Conservation (phyloP, 2,888 invertebrate species). For the Loripinus fragilis region DNA sequence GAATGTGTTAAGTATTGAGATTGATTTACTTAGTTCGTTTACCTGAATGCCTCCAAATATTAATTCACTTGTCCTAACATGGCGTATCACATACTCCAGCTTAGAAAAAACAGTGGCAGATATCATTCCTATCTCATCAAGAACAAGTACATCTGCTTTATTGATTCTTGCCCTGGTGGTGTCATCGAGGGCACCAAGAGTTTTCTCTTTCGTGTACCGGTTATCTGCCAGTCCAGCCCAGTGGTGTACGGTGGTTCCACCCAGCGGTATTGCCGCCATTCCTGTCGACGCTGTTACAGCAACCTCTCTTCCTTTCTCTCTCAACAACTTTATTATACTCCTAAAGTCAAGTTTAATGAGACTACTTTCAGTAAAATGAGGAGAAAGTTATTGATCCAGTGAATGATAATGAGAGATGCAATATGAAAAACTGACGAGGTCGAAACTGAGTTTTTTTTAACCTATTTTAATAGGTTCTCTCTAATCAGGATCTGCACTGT, state of each 20-base stretch:
- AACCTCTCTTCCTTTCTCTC: slow-evolving; percentile 1
- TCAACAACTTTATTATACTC: slow-evolving; percentile 29
- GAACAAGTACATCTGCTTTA: not conserved
- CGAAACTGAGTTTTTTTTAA: too few species aligned
- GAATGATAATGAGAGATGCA: too few species aligned
- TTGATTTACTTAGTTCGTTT: too few species aligned
- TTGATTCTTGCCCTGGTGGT: not conserved
- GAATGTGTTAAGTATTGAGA: too few species aligned
- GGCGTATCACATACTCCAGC: not conserved
- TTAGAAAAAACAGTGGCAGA: not conserved
- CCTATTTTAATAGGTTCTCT: too few species aligned
- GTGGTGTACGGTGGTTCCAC: slow-evolving; percentile 29
- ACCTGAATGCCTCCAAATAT: slow-evolving; percentile 15
- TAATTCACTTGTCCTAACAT: not conserved
- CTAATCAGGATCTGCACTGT: too few species aligned
- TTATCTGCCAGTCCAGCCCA: slow-evolving; percentile 37
- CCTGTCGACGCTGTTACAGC: slow-evolving; percentile 33
- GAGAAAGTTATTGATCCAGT: too few species aligned
- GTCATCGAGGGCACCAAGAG: not conserved
- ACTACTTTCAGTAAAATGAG: too few species aligned
- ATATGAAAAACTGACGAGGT: too few species aligned
- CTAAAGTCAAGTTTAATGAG: slow-evolving; percentile 11
- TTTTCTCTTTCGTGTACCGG: slow-evolving; percentile 15
- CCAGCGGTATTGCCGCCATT: slow-evolving; percentile 34
- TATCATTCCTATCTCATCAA: slow-evolving; percentile 10